A percentile compares a stretch with the other conserved stretches of the same genome.
Conservation (phyloP, 2,797 vertebrate species). For the Galaxias olidus region DNA sequence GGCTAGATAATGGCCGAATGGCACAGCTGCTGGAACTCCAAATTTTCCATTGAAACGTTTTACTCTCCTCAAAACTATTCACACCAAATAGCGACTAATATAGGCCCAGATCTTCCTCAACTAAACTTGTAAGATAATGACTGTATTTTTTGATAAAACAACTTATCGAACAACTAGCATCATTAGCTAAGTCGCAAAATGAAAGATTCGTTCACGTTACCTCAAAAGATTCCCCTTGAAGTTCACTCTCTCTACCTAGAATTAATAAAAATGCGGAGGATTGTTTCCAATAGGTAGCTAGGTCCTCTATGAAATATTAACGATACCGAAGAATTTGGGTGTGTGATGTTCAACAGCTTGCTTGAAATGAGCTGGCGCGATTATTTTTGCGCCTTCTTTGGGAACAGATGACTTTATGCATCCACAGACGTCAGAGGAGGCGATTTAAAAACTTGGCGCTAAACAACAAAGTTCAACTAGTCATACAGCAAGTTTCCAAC, state of each 20-base stretch:
- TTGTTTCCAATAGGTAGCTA: not conserved
- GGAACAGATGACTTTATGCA: conserved; percentile 63
- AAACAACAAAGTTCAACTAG: conserved; percentile 26
- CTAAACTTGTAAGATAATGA: too few relatives aligned
- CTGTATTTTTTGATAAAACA: not conserved
- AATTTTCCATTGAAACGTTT: too few relatives aligned
- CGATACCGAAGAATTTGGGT: conserved; percentile 5
- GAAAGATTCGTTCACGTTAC: conserved; percentile 45
- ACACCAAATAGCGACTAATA: too few relatives aligned
- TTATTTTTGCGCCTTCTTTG: conserved; percentile 54
- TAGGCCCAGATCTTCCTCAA: too few relatives aligned
- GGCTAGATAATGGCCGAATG: too few relatives aligned
- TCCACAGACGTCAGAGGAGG: conserved; percentile 64
- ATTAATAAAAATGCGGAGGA: not conserved
- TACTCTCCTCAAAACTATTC: too few relatives aligned
- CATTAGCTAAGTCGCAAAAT: not conserved
- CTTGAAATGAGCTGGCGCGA: conserved; percentile 67
- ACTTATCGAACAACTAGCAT: not conserved
- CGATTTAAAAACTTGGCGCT: conserved; percentile 69
- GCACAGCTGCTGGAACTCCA: too few relatives aligned
- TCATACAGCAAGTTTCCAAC: not conserved
- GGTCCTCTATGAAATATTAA: conserved; percentile 1
- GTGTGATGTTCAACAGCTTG: conserved; percentile 33
- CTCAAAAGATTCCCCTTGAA: conserved; percentile 60
- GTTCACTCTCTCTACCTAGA: conserved; percentile 43